A percentile compares a stretch with the other conserved stretches of the same genome.
Evolutionary conservation across 2,113 vertebrate species (phyloP).

Genomic region (Lagopus leucura): DNA sequence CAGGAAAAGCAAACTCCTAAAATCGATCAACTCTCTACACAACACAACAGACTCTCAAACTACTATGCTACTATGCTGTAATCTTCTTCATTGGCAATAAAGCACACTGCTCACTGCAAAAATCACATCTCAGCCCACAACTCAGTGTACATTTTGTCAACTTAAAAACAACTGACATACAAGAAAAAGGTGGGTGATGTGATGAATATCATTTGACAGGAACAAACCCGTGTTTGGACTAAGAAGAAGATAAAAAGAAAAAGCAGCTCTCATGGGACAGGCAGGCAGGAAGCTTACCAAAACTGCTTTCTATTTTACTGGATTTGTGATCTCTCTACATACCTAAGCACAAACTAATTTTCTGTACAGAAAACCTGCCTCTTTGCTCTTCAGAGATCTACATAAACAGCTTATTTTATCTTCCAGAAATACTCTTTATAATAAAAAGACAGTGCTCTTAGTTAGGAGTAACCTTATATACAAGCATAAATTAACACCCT

Average conservation of each 20-base stretch:
- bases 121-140: not conserved
- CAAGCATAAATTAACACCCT: not conserved
- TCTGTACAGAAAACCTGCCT: not conserved
- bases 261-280: not conserved
- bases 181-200: not conserved
- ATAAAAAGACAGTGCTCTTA: not conserved
- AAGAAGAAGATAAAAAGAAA: not conserved
- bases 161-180: not conserved
- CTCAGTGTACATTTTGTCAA: not conserved
- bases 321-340: not conserved
- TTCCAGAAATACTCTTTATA: not conserved
- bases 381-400: not conserved
- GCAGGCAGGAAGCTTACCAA: not conserved
- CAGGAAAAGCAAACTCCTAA: not conserved
- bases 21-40: not conserved
- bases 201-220: not conserved
- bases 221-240: not conserved
- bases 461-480: fast-evolving
- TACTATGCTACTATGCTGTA: no score
- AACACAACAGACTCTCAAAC: not conserved
- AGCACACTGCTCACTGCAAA: not conserved
- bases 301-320: not conserved
- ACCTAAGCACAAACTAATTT: not conserved
- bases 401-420: not conserved
- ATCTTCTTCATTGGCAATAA: not conserved